Evolutionary conservation across 2,888 invertebrate genomes (phyloP).

Genomic region (Chromoteleia sp.): DNA sequence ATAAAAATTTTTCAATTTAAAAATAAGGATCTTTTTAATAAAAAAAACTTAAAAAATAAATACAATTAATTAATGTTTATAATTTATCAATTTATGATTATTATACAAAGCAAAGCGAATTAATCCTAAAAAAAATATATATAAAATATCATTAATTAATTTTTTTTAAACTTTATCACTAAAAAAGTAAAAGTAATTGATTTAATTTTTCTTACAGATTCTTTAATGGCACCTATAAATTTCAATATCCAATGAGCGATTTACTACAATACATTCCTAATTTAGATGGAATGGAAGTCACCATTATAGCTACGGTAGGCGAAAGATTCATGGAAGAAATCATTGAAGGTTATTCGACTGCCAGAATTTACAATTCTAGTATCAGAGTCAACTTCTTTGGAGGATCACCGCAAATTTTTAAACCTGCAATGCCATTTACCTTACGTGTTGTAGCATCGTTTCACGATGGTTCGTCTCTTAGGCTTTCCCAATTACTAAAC

Average conservation of each 20-base stretch:
- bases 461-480: constrained; percentile 94
- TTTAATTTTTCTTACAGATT: constrained; percentile 85
- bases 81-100: no score
- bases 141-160: background rate
- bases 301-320: constrained; percentile 94
- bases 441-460: constrained; percentile 93
- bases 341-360: constrained; percentile 94
- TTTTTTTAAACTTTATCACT: background rate
- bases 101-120: no score
- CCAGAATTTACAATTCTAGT: constrained; percentile 94
- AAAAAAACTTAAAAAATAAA: no score
- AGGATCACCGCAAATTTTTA: constrained; percentile 96
- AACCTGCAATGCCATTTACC: constrained; percentile 96
- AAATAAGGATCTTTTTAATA: no score
- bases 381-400: constrained; percentile 94
- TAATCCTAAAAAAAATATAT: background rate
- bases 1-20: no score
- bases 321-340: constrained; percentile 94
- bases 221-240: constrained; percentile 94
- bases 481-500: constrained; percentile 87
- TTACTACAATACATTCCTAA: constrained; percentile 88
- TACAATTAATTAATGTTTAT: no score
- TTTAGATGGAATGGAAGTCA: constrained; percentile 92
- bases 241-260: constrained; percentile 94
- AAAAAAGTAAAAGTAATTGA: background rate